phyloP scores from a whole-genome alignment of 1,140 invertebrate species.

The Zaprionus camerounensis region DNA sequence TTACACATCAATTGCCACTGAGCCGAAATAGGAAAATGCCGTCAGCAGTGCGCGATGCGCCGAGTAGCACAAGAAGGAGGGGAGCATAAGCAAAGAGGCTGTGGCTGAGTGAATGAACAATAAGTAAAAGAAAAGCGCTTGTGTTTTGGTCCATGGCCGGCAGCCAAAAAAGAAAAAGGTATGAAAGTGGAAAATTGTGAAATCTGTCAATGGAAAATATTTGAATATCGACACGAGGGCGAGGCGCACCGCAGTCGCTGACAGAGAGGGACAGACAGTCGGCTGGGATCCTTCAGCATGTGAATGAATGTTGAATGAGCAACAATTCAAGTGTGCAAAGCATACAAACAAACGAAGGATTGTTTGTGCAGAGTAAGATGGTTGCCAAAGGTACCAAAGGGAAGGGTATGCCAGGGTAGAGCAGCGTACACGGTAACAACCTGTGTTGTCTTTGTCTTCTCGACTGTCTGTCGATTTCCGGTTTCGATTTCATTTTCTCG shows the following conservation, averaged over 20 bases:
- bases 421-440: conserved; percentile 9
- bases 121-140: conserved; percentile 60
- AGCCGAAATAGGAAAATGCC: conserved; percentile 4
- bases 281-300: conserved; percentile 41
- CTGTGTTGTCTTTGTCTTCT: conserved; percentile 26
- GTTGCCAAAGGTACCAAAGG: not conserved
- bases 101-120: conserved; percentile 61
- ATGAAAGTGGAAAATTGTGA: conserved; percentile 74
- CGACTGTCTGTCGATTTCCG: conserved; percentile 49
- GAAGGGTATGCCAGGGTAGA: not conserved
- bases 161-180: conserved; percentile 55
- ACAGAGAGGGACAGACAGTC: conserved; percentile 11
- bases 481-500: conserved; percentile 67
- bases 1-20: conserved; percentile 67
- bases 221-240: conserved; percentile 61
- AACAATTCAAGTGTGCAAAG: conserved; percentile 64
- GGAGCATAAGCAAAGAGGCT: conserved; percentile 38
- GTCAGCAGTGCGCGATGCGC: not conserved
- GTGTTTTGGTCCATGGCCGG: conserved; percentile 41
- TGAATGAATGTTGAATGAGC: conserved; percentile 71
- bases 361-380: not conserved
- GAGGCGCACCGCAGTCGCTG: conserved; percentile 24
- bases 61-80: not conserved
- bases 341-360: conserved; percentile 35
- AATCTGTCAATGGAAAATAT: conserved; percentile 75